Conservation (phyloP, 2,888 invertebrate species). For the Lordiphosa andalusiaca region DNA sequence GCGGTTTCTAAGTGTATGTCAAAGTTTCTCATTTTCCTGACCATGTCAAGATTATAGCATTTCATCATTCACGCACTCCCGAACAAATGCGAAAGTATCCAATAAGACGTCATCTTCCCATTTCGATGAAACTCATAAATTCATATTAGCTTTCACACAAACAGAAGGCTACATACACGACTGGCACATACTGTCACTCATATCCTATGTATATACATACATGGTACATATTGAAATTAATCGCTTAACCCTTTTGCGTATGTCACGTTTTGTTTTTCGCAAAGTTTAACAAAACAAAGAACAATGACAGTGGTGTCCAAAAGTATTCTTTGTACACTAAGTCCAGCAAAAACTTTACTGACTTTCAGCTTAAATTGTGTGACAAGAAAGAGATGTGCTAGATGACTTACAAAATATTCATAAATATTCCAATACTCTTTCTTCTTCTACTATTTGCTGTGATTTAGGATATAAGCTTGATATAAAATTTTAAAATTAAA, state of each 20-base stretch:
- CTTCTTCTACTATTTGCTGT: too few species aligned
- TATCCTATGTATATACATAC: slow-evolving; percentile 6
- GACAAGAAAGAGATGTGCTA: slow-evolving; percentile 3
- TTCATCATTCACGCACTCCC: neutral
- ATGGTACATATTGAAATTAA: slow-evolving; percentile 57
- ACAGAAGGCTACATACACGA: slow-evolving; percentile 1
- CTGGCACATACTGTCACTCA: slow-evolving; percentile 9
- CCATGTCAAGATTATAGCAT: too few species aligned
- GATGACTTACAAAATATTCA: too few species aligned
- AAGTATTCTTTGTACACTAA: slow-evolving; percentile 30
- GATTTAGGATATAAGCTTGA: too few species aligned
- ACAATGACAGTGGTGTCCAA: slow-evolving; percentile 29
- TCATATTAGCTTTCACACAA: slow-evolving; percentile 43
- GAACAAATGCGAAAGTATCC: slow-evolving; percentile 1
- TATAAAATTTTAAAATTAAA: too few species aligned
- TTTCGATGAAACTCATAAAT: slow-evolving; percentile 51
- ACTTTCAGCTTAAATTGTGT: slow-evolving; percentile 40
- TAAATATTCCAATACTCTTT: too few species aligned
- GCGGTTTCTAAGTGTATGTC: too few species aligned
- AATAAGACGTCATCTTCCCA: slow-evolving; percentile 19
- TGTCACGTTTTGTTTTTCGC: slow-evolving; percentile 38
- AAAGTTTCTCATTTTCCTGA: too few species aligned
- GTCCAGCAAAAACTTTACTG: slow-evolving; percentile 35
- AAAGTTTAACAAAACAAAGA: slow-evolving; percentile 23
- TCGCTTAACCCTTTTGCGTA: slow-evolving; percentile 41